These are phyloP conservation scores for Hycleus phaleratus DNA, from an alignment of 1,140 invertebrate species.

Conservation along the genomic window DNA sequence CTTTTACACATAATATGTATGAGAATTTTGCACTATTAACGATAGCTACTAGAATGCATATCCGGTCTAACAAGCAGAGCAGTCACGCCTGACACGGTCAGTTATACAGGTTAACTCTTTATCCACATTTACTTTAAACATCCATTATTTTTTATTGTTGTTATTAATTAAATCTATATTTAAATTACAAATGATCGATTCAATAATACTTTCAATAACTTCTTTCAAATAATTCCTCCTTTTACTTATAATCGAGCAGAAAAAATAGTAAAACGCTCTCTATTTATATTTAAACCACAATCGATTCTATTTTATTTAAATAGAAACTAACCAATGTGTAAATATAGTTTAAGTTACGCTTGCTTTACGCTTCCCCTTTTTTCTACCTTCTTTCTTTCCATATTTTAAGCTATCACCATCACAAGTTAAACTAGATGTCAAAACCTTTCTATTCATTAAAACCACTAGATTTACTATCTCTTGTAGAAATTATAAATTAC, in stretches of 20 bases:
- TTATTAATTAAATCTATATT: not conserved
- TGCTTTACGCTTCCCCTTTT: not conserved
- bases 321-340: conserved; percentile 2
- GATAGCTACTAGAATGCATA: conserved; percentile 30
- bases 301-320: not conserved
- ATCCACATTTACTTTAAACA: conserved; percentile 16
- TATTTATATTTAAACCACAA: conserved; percentile 1
- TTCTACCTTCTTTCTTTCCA: no score
- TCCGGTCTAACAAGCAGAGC: conserved; percentile 36
- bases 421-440: no score
- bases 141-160: conserved; percentile 4
- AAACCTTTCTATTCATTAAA: no score
- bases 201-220: conserved; percentile 4
- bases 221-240: conserved; percentile 3
- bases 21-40: not conserved
- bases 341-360: conserved; percentile 1
- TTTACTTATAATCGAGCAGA: conserved; percentile 1
- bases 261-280: conserved; percentile 1
- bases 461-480: no score
- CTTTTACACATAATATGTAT: no score
- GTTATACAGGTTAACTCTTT: conserved; percentile 33
- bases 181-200: not conserved
- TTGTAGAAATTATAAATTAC: no score
- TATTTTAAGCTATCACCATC: no score
- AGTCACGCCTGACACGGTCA: conserved; percentile 36